A percentile compares a stretch with the other conserved stretches of the same genome.
Evolutionary conservation across 1,140 invertebrate genomes (phyloP).

Genomic region (Sminthurides bifidus): DNA sequence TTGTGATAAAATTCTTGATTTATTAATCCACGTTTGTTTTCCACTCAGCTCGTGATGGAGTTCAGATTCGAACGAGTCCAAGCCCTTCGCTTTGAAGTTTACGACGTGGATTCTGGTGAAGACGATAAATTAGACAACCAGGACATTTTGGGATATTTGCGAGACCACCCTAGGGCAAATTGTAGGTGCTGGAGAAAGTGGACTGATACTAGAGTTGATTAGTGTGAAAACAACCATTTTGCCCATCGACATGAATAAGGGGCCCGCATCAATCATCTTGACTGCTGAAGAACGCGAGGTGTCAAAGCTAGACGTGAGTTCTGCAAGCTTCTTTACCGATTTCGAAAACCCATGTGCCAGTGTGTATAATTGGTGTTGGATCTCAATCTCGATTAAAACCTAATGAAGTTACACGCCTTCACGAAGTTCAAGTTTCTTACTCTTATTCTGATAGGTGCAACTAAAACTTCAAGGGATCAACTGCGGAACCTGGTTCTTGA

Average conservation of each 20-base stretch:
- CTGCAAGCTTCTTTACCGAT: not conserved
- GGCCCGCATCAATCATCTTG: conserved; percentile 37
- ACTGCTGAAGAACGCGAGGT: conserved; percentile 44
- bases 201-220: conserved; percentile 23
- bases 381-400: not conserved
- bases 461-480: not conserved
- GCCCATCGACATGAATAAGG: not conserved
- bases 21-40: too few species aligned
- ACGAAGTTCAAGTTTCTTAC: not conserved
- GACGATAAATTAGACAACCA: conserved; percentile 40
- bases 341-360: not conserved
- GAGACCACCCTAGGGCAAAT: conserved; percentile 42
- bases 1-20: too few species aligned
- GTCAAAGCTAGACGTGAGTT: conserved; percentile 42
- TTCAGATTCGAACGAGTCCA: conserved; percentile 44
- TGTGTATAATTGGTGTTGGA: not conserved
- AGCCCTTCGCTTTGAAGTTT: conserved; percentile 42
- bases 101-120: conserved; percentile 45
- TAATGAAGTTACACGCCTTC: conserved; percentile 2
- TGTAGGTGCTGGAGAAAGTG: conserved; percentile 33
- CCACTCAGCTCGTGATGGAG: conserved; percentile 29
- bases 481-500: not conserved
- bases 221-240: conserved; percentile 11
- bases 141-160: conserved; percentile 45
- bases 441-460: not conserved